phyloP scores from a whole-genome alignment of 2,113 vertebrate species.

The Prinia subflava region DNA sequence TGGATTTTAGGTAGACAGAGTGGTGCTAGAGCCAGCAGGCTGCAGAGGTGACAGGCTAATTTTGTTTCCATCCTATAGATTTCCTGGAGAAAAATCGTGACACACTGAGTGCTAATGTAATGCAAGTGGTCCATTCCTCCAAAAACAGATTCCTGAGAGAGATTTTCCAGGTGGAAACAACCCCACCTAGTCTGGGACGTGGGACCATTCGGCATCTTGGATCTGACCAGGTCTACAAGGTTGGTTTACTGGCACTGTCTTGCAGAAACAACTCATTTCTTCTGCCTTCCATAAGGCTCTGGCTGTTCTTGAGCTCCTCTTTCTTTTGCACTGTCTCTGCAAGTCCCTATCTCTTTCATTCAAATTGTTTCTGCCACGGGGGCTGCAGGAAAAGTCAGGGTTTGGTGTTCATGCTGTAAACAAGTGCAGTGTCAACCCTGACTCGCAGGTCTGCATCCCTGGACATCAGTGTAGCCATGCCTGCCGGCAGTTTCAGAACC shows the following conservation, averaged over 20 bases:
- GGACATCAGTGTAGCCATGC: not conserved
- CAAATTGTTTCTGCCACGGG: not conserved
- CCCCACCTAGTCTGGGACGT: constrained; percentile 20
- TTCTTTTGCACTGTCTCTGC: not conserved
- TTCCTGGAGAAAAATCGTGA: constrained; percentile 98
- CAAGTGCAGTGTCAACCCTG: not conserved
- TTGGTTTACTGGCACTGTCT: constrained; percentile 9
- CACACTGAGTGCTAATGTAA: constrained; percentile 82
- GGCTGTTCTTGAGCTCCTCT: not conserved
- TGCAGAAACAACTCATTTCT: not conserved
- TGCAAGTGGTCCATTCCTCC: constrained; percentile 84
- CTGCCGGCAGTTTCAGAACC: not conserved
- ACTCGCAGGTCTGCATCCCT: not conserved
- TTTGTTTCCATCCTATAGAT: constrained; percentile 68
- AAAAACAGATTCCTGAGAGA: constrained; percentile 86
- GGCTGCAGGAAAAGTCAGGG: not conserved
- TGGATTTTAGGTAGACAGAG: not conserved
- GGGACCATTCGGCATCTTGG: constrained; percentile 60
- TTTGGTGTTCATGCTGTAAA: not conserved
- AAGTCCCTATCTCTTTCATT: not conserved
- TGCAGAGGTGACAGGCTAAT: not conserved
- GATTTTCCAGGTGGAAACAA: constrained; percentile 76
- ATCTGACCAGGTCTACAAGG: constrained; percentile 68
- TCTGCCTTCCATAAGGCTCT: not conserved
- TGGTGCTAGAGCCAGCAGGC: not conserved